Conservation (phyloP, 2,888 invertebrate species). For the Drosophila borealis region DNA sequence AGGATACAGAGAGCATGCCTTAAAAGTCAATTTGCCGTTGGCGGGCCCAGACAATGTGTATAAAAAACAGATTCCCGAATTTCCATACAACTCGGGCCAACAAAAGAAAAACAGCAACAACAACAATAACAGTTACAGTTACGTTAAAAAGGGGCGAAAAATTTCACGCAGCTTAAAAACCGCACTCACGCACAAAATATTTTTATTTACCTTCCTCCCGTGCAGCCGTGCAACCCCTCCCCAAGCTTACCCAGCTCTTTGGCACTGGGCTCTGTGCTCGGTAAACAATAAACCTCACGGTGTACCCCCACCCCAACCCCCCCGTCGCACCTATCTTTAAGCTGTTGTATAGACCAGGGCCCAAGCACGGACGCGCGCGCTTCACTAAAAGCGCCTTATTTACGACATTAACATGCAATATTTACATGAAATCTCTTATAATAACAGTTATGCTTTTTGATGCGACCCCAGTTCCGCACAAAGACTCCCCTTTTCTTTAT, state of each 20-base stretch:
- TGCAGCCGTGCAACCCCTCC: conserved; percentile 8
- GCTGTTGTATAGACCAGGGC: conserved; percentile 24
- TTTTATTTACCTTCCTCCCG: conserved; percentile 71
- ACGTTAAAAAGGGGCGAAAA: conserved; percentile 56
- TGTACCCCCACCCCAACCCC: conserved; percentile 19
- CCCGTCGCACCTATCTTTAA: conserved; percentile 9
- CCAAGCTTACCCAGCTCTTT: neutral
- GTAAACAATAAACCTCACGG: conserved; percentile 70
- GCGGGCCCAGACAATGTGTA: conserved; percentile 68
- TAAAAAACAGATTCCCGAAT: conserved; percentile 70
- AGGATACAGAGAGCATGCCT: conserved; percentile 48
- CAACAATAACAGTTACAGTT: conserved; percentile 35
- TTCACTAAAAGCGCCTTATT: conserved; percentile 75
- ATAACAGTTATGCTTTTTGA: conserved; percentile 77
- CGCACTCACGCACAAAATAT: conserved; percentile 80
- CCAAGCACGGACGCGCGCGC: conserved; percentile 19
- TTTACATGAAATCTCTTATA: conserved; percentile 80
- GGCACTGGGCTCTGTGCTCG: conserved; percentile 36
- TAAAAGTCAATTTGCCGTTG: conserved; percentile 76
- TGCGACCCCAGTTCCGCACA: conserved; percentile 50
- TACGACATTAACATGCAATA: conserved; percentile 78
- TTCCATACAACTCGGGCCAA: conserved; percentile 60
- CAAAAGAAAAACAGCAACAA: conserved; percentile 26
- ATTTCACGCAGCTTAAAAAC: conserved; percentile 80
- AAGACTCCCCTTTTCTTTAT: conserved; percentile 17